Conservation (phyloP, 2,888 invertebrate species). For the Tiliacea citrago region DNA sequence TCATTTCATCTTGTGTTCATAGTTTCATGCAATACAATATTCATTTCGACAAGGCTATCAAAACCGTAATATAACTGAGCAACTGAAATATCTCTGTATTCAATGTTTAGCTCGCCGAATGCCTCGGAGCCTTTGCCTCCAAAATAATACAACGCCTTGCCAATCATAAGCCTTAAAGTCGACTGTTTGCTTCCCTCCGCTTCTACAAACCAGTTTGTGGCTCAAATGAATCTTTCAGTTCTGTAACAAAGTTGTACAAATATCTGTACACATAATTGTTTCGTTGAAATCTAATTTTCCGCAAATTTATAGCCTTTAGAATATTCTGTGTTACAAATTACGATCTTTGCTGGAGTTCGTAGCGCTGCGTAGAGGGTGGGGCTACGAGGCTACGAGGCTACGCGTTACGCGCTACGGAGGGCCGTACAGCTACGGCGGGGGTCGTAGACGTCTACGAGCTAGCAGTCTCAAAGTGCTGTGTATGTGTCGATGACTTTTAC, state of each 20-base stretch:
- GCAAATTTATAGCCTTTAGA: constrained; percentile 56
- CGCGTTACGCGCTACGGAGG: constrained; percentile 70
- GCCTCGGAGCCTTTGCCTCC: constrained; percentile 26
- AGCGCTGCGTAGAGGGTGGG: constrained; percentile 59
- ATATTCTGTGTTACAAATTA: constrained; percentile 59
- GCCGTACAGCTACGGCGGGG: constrained; percentile 60
- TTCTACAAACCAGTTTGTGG: constrained; percentile 52
- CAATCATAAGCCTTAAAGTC: constrained; percentile 48
- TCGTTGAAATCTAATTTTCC: constrained; percentile 58
- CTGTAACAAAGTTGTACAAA: constrained; percentile 51
- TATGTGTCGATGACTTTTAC: constrained; percentile 28
- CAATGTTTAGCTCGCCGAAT: constrained; percentile 23
- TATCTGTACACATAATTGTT: constrained; percentile 54
- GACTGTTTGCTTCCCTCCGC: constrained; percentile 27
- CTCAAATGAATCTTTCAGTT: constrained; percentile 48
- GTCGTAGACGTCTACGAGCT: constrained; percentile 50
- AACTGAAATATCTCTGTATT: constrained; percentile 14
- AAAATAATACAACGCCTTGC: constrained; percentile 42
- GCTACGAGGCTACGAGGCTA: constrained; percentile 41
- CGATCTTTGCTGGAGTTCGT: constrained; percentile 57
- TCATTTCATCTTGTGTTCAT: constrained; percentile 17
- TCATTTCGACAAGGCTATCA: constrained; percentile 5
- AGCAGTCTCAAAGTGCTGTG: constrained; percentile 35
- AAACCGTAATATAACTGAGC: constrained; percentile 18
- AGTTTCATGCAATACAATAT: constrained; percentile 23